Evolutionary conservation across 2,888 invertebrate genomes (phyloP), one percentile per base, ranked within the genome.

Genomic region (Imbricaverruca yamaguchii): DNA sequence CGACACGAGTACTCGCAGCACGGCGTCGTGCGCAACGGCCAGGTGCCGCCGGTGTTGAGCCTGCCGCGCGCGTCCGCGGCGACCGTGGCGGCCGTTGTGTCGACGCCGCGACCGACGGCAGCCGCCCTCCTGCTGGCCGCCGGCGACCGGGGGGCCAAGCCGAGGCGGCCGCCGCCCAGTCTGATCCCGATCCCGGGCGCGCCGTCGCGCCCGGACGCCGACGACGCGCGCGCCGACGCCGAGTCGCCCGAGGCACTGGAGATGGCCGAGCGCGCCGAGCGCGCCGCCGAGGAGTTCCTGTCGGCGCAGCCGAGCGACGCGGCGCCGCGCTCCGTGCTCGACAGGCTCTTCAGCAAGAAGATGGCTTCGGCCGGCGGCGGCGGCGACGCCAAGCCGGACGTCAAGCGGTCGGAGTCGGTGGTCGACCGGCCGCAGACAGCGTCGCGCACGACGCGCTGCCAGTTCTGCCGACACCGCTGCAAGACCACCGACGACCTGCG

Each of bases 401-500:
- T 21, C 10, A 10, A 10, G 18, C 10, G 8, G 65, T 67, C 65
- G 2, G n/a, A 12, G 65, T n/a, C 65, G 21, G 18, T n/a, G 8
- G 18, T 55, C n/a, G 65, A 0, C 23, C 61, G 61, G 15, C 18
- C 18, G 61, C 61, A 61, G 39, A 39, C 69, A 39, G 53, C 39
- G 74, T 74, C 74, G 55, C 53, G 74, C 7, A 93, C 94, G 21
- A 93, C 93, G 80, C 90, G 95, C 82, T 95, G 95, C 86, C 94
- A 94, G 87, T 92, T 92, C 86, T 95, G 95, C 87, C 91, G 94
- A 83, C 94, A 94, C 87, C 90, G 94, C 83, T 95, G 94, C 87
- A 95, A 95, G 88, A 93, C 93, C 56, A 93, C 93, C 84, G 90
- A 91, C 8, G 95, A 94, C 88, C 89, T 95, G 80, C 89, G 92